phyloP scores from a whole-genome alignment of 1,140 invertebrate species.

The Polypedilum pembai region DNA sequence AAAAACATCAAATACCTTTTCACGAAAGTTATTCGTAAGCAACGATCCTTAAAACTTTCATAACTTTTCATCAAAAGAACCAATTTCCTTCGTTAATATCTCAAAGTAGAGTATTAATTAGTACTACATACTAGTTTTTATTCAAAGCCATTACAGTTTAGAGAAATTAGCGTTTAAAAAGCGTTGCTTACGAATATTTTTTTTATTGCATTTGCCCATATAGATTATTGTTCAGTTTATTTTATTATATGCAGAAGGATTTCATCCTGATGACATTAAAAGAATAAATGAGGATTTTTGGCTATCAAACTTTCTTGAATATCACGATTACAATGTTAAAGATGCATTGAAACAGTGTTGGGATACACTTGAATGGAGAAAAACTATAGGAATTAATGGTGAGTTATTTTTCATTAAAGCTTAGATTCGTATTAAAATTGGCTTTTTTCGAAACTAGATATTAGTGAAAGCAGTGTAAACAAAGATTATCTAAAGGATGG shows the following conservation, averaged over 20 bases:
- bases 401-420: too few relatives aligned
- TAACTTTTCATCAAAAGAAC: too few relatives aligned
- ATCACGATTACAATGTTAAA: conserved; percentile 56
- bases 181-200: neutral
- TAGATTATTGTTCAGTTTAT: neutral
- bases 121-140: too few relatives aligned
- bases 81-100: too few relatives aligned
- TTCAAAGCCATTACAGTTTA: too few relatives aligned
- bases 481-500: conserved; percentile 69
- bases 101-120: too few relatives aligned
- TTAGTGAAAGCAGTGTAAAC: conserved; percentile 58
- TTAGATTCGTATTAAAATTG: too few relatives aligned
- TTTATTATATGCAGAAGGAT: neutral
- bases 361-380: conserved; percentile 76
- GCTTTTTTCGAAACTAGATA: conserved; percentile 47
- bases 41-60: too few relatives aligned
- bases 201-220: neutral
- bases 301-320: conserved; percentile 55
- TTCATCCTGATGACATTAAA: neutral
- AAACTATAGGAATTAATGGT: conserved; percentile 72
- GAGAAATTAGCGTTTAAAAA: too few relatives aligned
- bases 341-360: conserved; percentile 68
- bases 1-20: too few relatives aligned
- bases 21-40: too few relatives aligned
- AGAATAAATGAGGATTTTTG: neutral